phyloP scores from a whole-genome alignment of 2,888 invertebrate species.

The Lampropteryx suffumata region DNA sequence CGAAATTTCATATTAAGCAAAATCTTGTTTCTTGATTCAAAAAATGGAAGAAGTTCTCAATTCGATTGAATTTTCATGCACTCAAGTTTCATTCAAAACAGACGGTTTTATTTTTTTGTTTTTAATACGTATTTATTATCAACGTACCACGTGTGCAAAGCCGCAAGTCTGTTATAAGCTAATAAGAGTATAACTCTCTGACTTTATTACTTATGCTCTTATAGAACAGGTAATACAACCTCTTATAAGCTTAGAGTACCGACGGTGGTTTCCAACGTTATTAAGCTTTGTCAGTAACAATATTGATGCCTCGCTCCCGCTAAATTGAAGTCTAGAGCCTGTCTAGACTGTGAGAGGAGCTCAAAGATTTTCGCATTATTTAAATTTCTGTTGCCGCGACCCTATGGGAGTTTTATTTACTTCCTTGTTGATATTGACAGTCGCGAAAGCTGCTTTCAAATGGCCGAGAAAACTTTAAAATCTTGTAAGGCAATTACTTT shows the following conservation, averaged over 20 bases:
- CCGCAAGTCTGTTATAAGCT: no score
- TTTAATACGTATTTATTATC: no score
- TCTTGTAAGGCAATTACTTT: no score
- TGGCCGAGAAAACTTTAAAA: background rate
- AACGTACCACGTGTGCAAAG: no score
- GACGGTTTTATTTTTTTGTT: no score
- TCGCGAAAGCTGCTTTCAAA: background rate
- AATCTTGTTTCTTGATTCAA: no score
- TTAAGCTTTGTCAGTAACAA: conserved; percentile 48
- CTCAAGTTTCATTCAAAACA: no score
- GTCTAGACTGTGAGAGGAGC: conserved; percentile 54
- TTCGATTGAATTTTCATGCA: no score
- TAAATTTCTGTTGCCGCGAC: conserved; percentile 18
- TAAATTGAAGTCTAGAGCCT: conserved; percentile 53
- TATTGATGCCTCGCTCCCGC: conserved; percentile 41
- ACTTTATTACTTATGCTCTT: no score
- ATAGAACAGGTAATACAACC: background rate
- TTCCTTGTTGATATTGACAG: conserved; percentile 6
- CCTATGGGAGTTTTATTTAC: conserved; percentile 10
- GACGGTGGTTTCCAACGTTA: conserved; percentile 28
- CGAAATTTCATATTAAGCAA: no score
- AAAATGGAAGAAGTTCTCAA: no score
- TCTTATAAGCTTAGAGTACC: conserved; percentile 4
- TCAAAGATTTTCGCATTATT: conserved; percentile 25
- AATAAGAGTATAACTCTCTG: no score